Base-by-base conservation (phyloP, 2,888 invertebrate species). In the Diaprepes abbreviatus region DNA sequence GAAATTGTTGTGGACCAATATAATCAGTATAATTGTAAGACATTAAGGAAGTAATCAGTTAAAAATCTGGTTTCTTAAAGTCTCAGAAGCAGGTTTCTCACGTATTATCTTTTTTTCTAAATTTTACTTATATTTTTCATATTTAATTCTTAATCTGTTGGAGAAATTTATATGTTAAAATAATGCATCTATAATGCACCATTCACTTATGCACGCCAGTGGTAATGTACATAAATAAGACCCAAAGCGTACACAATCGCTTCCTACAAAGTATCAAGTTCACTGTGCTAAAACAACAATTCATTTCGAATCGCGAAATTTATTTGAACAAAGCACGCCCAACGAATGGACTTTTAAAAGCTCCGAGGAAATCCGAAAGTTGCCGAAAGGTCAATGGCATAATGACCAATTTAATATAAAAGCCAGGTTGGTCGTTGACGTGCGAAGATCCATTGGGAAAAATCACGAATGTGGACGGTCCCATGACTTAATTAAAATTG, bases 331-430 rank as follows among this genome's bases (percentile, higher is more conserved):
- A 68, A 68, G 35, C 68, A 68, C 62, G 68, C 62, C 45, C 50
- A n/a, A 43, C 24, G 21, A 57, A 60, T n/a, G 24, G 31, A 62
- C 38, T 28, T 43, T 43, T 54, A 63, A 63, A 63, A 48, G 48
- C 21, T 5, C 54, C 21, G 43, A 68, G 24, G 36, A 31, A 5
- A 14, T 10, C 38, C 43, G 38, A 68, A 68, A 48, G 48, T 57
- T 57, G 33, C 62, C 62, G 40, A 57, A 68, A 57, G 68, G 68
- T 68, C 68, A 68, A 48, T 63, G 68, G 57, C 68, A 68, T 68
- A 68, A 62, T 68, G 57, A 68, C 68, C 68, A 68, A 55, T 59
- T 66, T 24, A 5, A 31, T 59, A 59, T 50, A 52, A 48, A 52
- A 52, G 66, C 50, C 59, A 67, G 60, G 60, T 67, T 48, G 55